Base-by-base conservation (phyloP, 64 coral and sea anemone species). In the Hydrozoanthus tunicans region DNA sequence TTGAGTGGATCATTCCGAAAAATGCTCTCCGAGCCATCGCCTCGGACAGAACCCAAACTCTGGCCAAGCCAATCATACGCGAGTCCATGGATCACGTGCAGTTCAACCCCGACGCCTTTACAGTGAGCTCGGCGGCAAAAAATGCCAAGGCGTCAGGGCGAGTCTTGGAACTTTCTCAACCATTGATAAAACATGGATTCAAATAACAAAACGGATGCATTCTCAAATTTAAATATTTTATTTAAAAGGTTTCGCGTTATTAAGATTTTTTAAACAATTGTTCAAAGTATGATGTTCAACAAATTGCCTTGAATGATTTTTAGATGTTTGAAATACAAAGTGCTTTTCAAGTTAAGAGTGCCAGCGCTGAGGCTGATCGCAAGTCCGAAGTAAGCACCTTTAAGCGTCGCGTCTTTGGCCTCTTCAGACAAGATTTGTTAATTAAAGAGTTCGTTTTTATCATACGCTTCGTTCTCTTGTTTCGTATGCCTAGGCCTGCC, bases 101-200 rank as follows among this genome's bases (percentile, higher is more conserved):
- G 68, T 97, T 97, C 62, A 97, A 97, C 61, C 95, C 95, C 4
- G 92, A 97, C 27, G 95, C 95, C n/a, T 97, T 97, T 7, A 85
- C 82, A 20, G 95, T 97, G 0, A 97, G 95, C 26, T 67, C 81
- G 68, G 71, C 92, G 17, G 95, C 95, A 0, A 90, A 75, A 75
- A 89, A 90, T 23, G 95, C 91, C 3, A 79, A 78, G 51, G 69
- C 91, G 9, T 79, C 95, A 53, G 90, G 80, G 20, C 79, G 95
- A 81, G 90, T 97, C 52, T 78, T 69, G 9, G 92, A 97, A 51
- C 90, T 97, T 56, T 89, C 95, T 32, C 89, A 97, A 89, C 92
- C 95, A 11, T 53, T 92, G 65, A 6, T 70, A 43, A 72, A 70
- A 88, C 73, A 25, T 3, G 84, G 84, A 6, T 88, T 88, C 23